A percentile compares a stretch with the other conserved stretches of the same genome.
phyloP scores from a whole-genome alignment of 2,113 vertebrate species.

The Corythornis cristatus region DNA sequence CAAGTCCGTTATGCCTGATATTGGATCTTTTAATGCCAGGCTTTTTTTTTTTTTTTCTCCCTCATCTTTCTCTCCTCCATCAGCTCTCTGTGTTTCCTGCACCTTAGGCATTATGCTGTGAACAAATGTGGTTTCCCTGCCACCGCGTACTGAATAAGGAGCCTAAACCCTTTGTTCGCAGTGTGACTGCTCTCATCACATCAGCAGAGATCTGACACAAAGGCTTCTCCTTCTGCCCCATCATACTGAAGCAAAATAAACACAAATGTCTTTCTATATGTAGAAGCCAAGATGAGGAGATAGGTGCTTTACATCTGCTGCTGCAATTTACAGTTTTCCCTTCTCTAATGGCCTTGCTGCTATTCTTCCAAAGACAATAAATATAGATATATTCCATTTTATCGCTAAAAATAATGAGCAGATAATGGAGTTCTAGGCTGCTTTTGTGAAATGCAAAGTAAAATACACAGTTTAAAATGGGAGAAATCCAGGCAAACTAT shows the following conservation, averaged over 20 bases:
- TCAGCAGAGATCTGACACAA: not conserved
- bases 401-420: not conserved
- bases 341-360: not conserved
- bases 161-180: not conserved
- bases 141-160: not conserved
- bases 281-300: not conserved
- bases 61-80: not conserved
- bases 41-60: no score
- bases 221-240: not conserved
- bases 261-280: not conserved
- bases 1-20: not conserved
- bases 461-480: not conserved
- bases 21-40: not conserved
- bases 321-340: not conserved
- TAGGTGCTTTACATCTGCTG: not conserved
- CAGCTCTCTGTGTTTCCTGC: slow-evolving; percentile 15
- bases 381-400: not conserved
- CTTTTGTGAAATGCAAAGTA: not conserved
- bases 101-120: not conserved
- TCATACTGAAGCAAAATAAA: not conserved
- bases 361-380: not conserved
- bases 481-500: not conserved
- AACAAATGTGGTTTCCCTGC: not conserved
- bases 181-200: not conserved
- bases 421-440: not conserved